Evolutionary conservation across 2,113 vertebrate genomes (phyloP), one percentile per base, ranked within the genome.

Genomic region (Ctenomys sociabilis): DNA sequence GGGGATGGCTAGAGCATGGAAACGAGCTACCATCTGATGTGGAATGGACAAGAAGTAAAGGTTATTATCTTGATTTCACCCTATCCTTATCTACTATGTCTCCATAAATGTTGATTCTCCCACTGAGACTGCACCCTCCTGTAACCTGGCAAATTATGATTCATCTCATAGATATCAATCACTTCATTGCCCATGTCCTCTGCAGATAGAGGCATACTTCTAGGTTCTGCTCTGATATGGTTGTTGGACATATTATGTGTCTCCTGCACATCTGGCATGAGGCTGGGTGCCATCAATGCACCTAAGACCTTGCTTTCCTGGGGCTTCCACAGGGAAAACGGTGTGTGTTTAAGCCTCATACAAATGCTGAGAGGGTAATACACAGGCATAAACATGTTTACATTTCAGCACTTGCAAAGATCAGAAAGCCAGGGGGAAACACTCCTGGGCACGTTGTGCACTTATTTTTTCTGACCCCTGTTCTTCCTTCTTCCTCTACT

Each of bases 71-170:
- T 30, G 26, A 37, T 32, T 17, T 14, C 24, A 64, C 52, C 81
- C 30, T 57, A 1, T 26, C 5, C 52, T 49, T 4, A 9, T 0
- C 3, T 0, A 22, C 26, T 24, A 2, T 1, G 3, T 43, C 77
- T 81, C 85, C n/a, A 61, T 17, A 45, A 78, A 40, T 75, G 9
- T 4, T 35, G 22, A 26, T 95, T 19, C 66, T 26, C 73, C 9
- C 14, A 1, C 35, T 66, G 43, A 61, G 84, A 75, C 54, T 57
- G 17, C 6, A 1, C 57, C 1, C 3, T 13, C n/a, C 4, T 32
- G 83, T 54, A 11, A 9, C n/a, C 40, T 17, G 52, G 77, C 37
- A 84, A 52, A 57, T 59, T 26, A 24, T 12, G n/a, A 30, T 64
- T 72, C 7, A 12, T 43, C 32, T 4, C 49, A 4, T 22, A 9